Conservation (phyloP, 1,140 invertebrate genomes). For the Halictus rubicundus region DNA sequence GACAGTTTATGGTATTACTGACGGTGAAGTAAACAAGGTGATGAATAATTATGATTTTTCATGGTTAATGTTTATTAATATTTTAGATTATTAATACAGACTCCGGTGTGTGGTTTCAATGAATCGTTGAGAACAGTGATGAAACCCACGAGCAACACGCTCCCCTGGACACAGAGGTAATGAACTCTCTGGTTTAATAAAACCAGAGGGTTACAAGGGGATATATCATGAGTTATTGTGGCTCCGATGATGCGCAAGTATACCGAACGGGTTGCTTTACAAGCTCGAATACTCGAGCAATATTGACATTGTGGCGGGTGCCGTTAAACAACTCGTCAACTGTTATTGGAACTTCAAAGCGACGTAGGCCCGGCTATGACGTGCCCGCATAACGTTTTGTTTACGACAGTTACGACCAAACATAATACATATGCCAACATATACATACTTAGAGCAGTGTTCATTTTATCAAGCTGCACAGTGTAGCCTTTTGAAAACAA, state of each 20-base stretch:
- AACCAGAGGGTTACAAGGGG: background rate
- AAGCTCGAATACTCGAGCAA: background rate
- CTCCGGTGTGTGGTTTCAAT: no score
- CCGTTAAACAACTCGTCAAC: slow-evolving; percentile 3
- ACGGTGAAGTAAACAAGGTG: no score
- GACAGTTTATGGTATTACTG: no score
- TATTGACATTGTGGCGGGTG: background rate
- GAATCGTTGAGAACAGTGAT: background rate
- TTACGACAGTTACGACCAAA: no score
- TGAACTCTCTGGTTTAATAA: background rate
- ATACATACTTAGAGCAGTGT: no score
- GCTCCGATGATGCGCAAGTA: background rate
- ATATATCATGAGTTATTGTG: background rate
- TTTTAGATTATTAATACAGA: no score
- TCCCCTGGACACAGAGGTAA: background rate
- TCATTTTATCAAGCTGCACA: no score
- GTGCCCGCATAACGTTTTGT: no score
- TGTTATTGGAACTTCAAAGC: background rate
- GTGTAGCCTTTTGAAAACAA: no score
- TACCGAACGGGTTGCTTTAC: background rate
- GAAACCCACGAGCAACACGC: background rate
- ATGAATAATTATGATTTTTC: no score
- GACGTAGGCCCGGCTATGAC: background rate
- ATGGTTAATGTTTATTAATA: no score
- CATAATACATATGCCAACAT: no score